Conservation (phyloP, 2,113 vertebrate genomes). For the Tachuris rubrigastra region DNA sequence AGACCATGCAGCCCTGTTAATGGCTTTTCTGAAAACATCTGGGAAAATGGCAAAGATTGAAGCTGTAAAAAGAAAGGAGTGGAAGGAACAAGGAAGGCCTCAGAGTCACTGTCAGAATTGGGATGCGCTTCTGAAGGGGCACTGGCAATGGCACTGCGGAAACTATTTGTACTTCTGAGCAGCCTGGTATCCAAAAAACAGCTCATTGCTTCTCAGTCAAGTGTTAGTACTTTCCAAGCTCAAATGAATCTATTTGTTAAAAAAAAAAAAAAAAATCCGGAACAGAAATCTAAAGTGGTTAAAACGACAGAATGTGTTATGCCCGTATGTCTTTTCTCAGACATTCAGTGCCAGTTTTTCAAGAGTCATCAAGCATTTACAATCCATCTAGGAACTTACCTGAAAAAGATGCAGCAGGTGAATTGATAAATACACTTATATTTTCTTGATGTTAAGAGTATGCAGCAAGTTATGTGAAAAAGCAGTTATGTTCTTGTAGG, state of each 20-base stretch:
- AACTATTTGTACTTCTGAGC: neutral
- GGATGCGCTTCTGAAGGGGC: neutral
- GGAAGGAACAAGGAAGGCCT: neutral
- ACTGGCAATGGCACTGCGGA: neutral
- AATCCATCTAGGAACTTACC: neutral
- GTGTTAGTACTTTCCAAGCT: neutral
- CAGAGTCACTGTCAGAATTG: neutral
- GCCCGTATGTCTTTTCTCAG: neutral
- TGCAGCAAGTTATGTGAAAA: neutral
- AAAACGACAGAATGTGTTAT: neutral
- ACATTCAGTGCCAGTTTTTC: neutral
- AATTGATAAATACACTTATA: neutral
- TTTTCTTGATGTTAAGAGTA: neutral
- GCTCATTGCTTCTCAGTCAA: neutral
- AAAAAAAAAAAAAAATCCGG: neutral
- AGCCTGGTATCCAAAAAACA: neutral
- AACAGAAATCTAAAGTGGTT: neutral
- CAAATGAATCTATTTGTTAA: neutral
- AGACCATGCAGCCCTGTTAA: neutral
- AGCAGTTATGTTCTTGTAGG: neutral
- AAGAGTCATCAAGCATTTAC: neutral
- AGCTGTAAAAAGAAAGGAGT: neutral
- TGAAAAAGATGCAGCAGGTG: neutral
- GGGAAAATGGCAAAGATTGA: neutral
- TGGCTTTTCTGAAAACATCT: neutral